Percentiles rank a stretch among this genome's conserved stretches.
These are phyloP conservation scores for Cheirogaleus medius DNA, from an alignment of 2,113 vertebrate species.

Conservation along the genomic window DNA sequence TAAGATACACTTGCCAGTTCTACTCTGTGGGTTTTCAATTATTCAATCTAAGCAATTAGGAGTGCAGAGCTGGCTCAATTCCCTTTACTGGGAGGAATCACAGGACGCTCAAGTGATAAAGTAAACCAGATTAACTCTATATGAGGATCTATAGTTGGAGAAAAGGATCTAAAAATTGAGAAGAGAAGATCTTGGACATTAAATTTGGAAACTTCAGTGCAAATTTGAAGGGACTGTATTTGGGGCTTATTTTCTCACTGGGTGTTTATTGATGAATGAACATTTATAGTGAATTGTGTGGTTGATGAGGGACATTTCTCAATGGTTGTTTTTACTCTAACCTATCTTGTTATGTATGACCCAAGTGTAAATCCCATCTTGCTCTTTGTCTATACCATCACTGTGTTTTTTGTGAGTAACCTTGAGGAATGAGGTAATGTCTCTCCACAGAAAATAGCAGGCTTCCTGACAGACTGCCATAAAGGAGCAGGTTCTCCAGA, in stretches of 20 bases:
- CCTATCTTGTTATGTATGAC: background rate
- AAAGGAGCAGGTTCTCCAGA: background rate
- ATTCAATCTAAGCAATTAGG: background rate
- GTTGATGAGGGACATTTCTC: background rate
- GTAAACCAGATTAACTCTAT: background rate
- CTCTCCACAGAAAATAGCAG: background rate
- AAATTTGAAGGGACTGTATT: background rate
- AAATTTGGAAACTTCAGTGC: background rate
- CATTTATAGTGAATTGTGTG: background rate
- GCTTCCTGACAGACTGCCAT: background rate
- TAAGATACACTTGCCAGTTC: background rate
- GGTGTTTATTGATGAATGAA: background rate
- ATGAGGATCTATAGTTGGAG: background rate
- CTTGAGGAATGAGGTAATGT: background rate
- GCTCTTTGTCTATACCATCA: background rate
- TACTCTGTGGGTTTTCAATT: background rate
- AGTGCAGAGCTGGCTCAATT: background rate
- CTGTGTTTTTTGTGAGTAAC: background rate
- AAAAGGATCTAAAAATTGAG: background rate
- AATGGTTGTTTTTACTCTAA: background rate
- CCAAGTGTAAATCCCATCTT: background rate
- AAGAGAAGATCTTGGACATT: background rate
- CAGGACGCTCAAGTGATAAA: background rate
- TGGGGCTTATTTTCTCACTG: background rate
- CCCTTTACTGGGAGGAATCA: background rate